Conservation (phyloP, 2,113 vertebrate species). For the Chaetops frenatus region DNA sequence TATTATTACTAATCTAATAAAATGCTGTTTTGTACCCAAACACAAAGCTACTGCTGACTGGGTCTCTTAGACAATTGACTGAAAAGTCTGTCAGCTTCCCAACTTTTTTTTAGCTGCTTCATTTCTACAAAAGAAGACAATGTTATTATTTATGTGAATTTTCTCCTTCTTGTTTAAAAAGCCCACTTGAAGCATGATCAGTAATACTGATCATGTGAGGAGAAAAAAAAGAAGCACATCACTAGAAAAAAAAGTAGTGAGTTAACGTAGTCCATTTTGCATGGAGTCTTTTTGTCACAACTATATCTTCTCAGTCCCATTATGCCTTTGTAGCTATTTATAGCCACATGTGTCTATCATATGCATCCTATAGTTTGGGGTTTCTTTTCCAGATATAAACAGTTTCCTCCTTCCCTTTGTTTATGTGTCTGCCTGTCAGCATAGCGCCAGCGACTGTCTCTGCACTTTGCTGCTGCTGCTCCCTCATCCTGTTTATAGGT, state of each 20-base stretch:
- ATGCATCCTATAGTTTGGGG: slow-evolving; percentile 48
- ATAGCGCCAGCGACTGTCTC: slow-evolving; percentile 44
- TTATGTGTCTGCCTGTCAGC: slow-evolving; percentile 63
- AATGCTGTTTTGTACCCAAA: not conserved
- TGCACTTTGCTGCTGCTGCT: slow-evolving; percentile 37
- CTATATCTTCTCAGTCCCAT: slow-evolving; percentile 8
- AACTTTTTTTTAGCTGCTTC: not conserved
- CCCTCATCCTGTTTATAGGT: slow-evolving; percentile 75
- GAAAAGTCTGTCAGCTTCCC: not conserved
- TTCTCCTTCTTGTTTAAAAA: not conserved
- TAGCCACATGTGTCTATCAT: slow-evolving; percentile 2
- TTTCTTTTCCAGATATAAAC: slow-evolving; percentile 62
- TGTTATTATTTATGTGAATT: not conserved
- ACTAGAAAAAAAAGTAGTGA: not conserved
- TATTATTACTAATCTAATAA: not conserved
- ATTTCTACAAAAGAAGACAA: not conserved
- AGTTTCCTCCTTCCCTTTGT: slow-evolving; percentile 66
- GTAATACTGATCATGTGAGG: not conserved
- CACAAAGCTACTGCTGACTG: not conserved
- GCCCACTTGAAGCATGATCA: not conserved
- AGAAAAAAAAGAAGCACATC: not conserved
- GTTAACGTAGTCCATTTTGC: not conserved
- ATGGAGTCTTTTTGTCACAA: not conserved
- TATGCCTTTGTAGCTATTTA: slow-evolving; percentile 55
- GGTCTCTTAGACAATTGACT: not conserved